Evolutionary conservation across 1,140 invertebrate genomes (phyloP), one percentile per base, ranked within the genome.

Genomic region (Eriosoma lanigerum): DNA sequence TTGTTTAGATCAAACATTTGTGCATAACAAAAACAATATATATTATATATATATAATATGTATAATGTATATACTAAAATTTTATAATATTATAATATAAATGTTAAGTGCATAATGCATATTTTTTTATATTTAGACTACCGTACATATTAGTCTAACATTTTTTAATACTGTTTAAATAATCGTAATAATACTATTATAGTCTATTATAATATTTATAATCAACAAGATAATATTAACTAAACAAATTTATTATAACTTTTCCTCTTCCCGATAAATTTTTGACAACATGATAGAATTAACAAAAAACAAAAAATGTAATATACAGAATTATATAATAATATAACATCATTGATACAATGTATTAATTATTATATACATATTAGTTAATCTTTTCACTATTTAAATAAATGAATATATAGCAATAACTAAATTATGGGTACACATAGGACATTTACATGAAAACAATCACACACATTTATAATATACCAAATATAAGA

Each of bases 131-230:
- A 66, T 50, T 26, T 70, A 70, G 9, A 72, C 46, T 72, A 72
- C 26, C 3, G 10, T 38, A 38, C 8, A 38, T 38, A 38, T 50
- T 72, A 72, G 29, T 10, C 19, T 15, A 52, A 72, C 15, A 26
- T 29, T n/a, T n/a, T n/a, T 72, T 72, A 72, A 72, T 52, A 52
- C 68, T 52, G 68, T 72, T 72, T 52, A 72, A 50, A 72, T 52
- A 72, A 52, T 15, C 24, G 26, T 72, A 50, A 72, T 52, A 52
- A 72, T 72, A 72, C 68, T 52, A 50, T 72, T 44, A 52, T 72
- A 72, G 38, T 48, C n/a, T 72, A 70, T 50, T 50, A 70, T 26
- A n/a, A n/a, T 38, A 38, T 4, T 38, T 8, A 38, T 38, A 52
- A 72, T 72, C 68, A 52, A 72, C 68, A 29, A 52, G 46, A 46